phyloP scores from a whole-genome alignment of 1,140 invertebrate genomes.

The Mycetomoellerius zeteki region DNA sequence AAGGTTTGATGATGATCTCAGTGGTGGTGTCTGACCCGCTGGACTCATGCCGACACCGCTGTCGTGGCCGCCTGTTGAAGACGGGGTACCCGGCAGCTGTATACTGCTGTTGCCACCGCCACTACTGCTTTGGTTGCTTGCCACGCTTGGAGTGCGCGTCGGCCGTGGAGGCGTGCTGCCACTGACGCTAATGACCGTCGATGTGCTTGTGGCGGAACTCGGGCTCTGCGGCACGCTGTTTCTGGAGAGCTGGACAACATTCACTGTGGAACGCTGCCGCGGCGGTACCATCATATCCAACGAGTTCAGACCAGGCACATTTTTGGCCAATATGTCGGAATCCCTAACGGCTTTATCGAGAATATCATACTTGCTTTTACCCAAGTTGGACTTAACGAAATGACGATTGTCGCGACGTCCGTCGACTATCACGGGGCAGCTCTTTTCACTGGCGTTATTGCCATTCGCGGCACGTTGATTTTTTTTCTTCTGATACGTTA shows the following conservation, averaged over 20 bases:
- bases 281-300: slow-evolving; percentile 88
- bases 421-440: background rate
- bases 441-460: slow-evolving; percentile 38
- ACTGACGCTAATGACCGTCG: slow-evolving; percentile 57
- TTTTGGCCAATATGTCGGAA: slow-evolving; percentile 84
- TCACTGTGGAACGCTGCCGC: slow-evolving; percentile 87
- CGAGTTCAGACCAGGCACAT: slow-evolving; percentile 87
- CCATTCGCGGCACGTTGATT: slow-evolving; percentile 61
- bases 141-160: slow-evolving; percentile 79
- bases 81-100: slow-evolving; percentile 72
- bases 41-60: slow-evolving; percentile 86
- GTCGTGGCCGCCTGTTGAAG: slow-evolving; percentile 83
- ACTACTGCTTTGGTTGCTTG: slow-evolving; percentile 78
- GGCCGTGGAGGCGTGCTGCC: slow-evolving; percentile 78
- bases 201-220: slow-evolving; percentile 80
- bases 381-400: slow-evolving; percentile 75
- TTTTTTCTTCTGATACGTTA: slow-evolving; percentile 81
- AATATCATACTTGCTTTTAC: slow-evolving; percentile 81
- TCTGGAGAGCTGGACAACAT: slow-evolving; percentile 88
- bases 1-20: slow-evolving; percentile 76
- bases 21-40: slow-evolving; percentile 84
- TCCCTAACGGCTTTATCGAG: slow-evolving; percentile 80
- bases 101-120: slow-evolving; percentile 74
- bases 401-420: slow-evolving; percentile 18
- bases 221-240: slow-evolving; percentile 84